A percentile compares a stretch with the other conserved stretches of the same genome.
Evolutionary conservation across 2,113 vertebrate genomes (phyloP).

Genomic region (Pongo pygmaeus): DNA sequence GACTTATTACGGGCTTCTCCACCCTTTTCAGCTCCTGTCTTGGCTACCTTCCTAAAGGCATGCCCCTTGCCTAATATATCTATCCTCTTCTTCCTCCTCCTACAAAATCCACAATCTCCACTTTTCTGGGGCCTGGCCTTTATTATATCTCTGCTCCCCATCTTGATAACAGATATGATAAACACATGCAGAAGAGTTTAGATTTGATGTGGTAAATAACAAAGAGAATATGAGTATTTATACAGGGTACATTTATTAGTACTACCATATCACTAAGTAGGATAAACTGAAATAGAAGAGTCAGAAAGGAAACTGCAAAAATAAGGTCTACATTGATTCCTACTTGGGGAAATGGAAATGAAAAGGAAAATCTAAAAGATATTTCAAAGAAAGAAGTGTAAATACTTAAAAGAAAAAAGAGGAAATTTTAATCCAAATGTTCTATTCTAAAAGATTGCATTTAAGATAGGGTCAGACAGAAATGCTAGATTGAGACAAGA

Average conservation of each 20-base stretch:
- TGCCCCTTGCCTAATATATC: background rate
- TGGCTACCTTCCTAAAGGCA: background rate
- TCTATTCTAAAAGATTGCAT: background rate
- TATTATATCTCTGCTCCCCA: background rate
- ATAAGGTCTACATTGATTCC: background rate
- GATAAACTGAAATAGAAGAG: background rate
- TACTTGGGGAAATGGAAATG: background rate
- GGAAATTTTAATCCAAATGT: conserved; percentile 3
- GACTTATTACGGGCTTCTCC: background rate
- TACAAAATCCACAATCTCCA: background rate
- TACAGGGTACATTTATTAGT: background rate
- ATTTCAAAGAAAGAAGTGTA: background rate
- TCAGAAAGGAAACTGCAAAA: background rate
- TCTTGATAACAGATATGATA: background rate
- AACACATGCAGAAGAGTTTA: background rate
- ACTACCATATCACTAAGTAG: background rate
- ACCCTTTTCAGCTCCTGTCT: background rate
- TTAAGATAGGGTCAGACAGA: background rate
- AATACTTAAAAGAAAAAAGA: background rate
- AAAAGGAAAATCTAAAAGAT: conserved; percentile 34
- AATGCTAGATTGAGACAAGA: background rate
- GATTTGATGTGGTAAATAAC: background rate
- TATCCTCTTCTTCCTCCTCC: background rate
- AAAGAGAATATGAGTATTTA: background rate
- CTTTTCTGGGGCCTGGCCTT: background rate